A percentile compares a stretch with the other conserved stretches of the same genome.
These are phyloP conservation scores for Campoletis sonorensis DNA, from an alignment of 1,140 invertebrate species.

Conservation along the genomic window DNA sequence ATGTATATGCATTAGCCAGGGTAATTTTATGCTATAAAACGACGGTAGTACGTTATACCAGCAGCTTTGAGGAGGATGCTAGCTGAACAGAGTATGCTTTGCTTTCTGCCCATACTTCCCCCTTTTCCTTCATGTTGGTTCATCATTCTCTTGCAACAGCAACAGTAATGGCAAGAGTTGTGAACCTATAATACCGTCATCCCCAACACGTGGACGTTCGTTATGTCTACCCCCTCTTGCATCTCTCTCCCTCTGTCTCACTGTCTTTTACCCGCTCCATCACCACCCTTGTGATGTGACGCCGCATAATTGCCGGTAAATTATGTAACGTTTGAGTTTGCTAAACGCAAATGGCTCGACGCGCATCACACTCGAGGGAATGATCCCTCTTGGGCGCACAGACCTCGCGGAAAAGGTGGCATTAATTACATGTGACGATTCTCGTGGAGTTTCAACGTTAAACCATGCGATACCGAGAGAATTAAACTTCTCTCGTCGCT, in stretches of 20 bases:
- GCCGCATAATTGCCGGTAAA: constrained; percentile 61
- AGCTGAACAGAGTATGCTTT: background rate
- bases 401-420: background rate
- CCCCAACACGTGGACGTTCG: background rate
- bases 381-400: background rate
- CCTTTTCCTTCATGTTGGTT: background rate
- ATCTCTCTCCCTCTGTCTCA: background rate
- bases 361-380: constrained; percentile 31
- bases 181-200: background rate
- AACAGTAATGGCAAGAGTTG: background rate
- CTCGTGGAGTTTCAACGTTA: background rate
- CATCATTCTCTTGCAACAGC: constrained; percentile 1
- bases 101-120: background rate
- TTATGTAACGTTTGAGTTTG: constrained; percentile 55
- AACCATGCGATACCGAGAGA: background rate
- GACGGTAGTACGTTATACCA: background rate
- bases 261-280: background rate
- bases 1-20: constrained; percentile 36
- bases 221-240: background rate
- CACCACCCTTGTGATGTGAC: constrained; percentile 56
- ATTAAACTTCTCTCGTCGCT: background rate
- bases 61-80: background rate
- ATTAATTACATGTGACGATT: constrained; percentile 49
- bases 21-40: constrained; percentile 42
- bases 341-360: constrained; percentile 50